Evolutionary conservation across 2,888 invertebrate genomes (phyloP).

Genomic region (Nomada ruficornis): DNA sequence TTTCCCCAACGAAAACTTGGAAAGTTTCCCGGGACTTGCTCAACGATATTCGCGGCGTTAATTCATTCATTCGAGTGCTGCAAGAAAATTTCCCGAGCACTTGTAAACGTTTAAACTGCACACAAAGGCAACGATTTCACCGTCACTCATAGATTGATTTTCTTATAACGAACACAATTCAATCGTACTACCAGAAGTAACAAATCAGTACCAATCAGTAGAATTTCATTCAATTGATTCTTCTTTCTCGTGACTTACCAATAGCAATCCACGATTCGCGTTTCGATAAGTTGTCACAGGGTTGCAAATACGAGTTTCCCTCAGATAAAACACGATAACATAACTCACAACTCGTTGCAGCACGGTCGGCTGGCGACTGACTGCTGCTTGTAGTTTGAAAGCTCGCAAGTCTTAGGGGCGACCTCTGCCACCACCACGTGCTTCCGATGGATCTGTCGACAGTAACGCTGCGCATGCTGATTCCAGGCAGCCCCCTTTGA

Average conservation of each 20-base stretch:
- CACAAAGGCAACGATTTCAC: not conserved
- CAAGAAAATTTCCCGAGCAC: not conserved
- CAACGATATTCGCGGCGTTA: conserved; percentile 5
- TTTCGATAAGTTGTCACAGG: not conserved
- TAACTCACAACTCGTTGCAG: conserved; percentile 70
- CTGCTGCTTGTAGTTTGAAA: conserved; percentile 75
- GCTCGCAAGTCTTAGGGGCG: conserved; percentile 70
- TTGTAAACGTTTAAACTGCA: not conserved
- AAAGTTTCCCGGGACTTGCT: not conserved
- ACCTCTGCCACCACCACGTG: conserved; percentile 76
- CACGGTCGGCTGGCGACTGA: conserved; percentile 79
- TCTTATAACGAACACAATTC: no score
- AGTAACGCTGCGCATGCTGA: conserved; percentile 48
- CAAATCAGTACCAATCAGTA: not conserved
- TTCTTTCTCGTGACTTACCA: conserved; percentile 26
- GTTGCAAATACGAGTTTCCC: not conserved
- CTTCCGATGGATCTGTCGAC: conserved; percentile 57
- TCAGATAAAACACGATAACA: conserved; percentile 41
- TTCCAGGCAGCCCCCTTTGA: conserved; percentile 37
- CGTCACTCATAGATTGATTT: no score
- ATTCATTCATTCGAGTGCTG: not conserved
- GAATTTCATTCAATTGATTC: not conserved
- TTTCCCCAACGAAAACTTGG: conserved; percentile 1
- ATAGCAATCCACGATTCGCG: conserved; percentile 4
- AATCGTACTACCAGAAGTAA: not conserved